Percentiles rank a stretch among this genome's conserved stretches.
Evolutionary conservation across 30 jellyfish, hydroid and myxozoan species (phyloP).

Genomic region (Pseudorhiza aurosa): DNA sequence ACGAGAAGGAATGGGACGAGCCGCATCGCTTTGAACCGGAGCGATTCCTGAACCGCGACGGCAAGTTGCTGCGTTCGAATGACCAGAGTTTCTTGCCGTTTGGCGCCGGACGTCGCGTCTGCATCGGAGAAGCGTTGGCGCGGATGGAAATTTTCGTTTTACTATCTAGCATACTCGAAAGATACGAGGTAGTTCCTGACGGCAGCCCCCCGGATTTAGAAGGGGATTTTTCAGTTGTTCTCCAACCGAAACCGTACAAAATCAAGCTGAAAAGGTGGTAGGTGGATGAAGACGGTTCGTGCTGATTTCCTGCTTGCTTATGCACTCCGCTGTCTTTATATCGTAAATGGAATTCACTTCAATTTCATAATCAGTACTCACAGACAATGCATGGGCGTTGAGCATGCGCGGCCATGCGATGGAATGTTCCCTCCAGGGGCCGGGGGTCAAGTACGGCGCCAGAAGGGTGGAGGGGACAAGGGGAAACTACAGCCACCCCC

Average conservation of each 20-base stretch:
- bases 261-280: not conserved
- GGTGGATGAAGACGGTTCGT: too few relatives aligned
- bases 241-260: slow-evolving; percentile 2
- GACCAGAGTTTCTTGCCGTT: slow-evolving; percentile 80
- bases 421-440: too few relatives aligned
- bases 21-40: slow-evolving; percentile 80
- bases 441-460: too few relatives aligned
- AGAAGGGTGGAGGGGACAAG: too few relatives aligned
- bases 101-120: slow-evolving; percentile 91
- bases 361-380: too few relatives aligned
- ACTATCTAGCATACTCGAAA: not conserved
- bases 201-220: slow-evolving; percentile 6
- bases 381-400: too few relatives aligned
- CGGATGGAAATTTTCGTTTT: slow-evolving; percentile 6
- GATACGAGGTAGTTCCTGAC: not conserved
- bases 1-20: slow-evolving; percentile 77
- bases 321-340: too few relatives aligned
- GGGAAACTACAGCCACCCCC: too few relatives aligned
- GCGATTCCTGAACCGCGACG: slow-evolving; percentile 68
- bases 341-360: too few relatives aligned
- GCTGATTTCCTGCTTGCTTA: too few relatives aligned
- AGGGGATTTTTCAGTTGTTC: not conserved
- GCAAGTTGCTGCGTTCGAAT: slow-evolving; percentile 34
- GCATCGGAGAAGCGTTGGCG: slow-evolving; percentile 88
- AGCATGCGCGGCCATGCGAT: too few relatives aligned